Evolutionary conservation across 92 coral and sea anemone genomes (phyloP).

Genomic region (Micromussa lordhowensis): DNA sequence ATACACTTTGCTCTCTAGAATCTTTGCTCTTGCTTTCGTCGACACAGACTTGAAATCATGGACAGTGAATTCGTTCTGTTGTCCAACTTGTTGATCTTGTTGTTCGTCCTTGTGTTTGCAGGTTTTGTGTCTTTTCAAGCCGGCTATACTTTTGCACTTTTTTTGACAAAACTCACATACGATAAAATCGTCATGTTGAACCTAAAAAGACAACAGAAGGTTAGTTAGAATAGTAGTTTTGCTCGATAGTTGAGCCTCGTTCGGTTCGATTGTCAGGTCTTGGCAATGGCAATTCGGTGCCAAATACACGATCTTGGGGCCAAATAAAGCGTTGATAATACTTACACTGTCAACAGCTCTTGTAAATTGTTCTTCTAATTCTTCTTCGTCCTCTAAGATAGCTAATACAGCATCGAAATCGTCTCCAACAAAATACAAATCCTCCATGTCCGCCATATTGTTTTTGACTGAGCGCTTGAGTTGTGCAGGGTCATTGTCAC

Average conservation of each 20-base stretch:
- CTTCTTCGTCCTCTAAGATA: too few species aligned
- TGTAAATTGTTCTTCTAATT: too few species aligned
- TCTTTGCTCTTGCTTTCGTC: conserved; percentile 32
- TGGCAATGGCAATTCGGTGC: not conserved
- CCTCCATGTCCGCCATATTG: conserved; percentile 53
- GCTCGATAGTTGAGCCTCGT: not conserved
- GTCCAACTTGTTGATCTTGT: not conserved
- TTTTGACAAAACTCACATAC: conserved; percentile 44
- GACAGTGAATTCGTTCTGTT: conserved; percentile 28
- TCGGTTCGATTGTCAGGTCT: not conserved
- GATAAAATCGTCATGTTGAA: conserved; percentile 26
- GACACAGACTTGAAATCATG: not conserved
- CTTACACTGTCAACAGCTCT: conserved; percentile 44
- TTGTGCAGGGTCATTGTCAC: conserved; percentile 59
- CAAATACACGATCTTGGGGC: not conserved
- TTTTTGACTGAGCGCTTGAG: not conserved
- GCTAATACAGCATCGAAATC: too few species aligned
- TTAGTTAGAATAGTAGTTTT: conserved; percentile 2
- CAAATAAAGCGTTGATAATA: not conserved
- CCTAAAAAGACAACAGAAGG: conserved; percentile 29
- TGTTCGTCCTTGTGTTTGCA: conserved; percentile 39
- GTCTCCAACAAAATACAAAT: too few species aligned
- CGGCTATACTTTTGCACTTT: conserved; percentile 55
- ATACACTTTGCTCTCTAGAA: conserved; percentile 23
- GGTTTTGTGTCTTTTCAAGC: conserved; percentile 48